A percentile compares a stretch with the other conserved stretches of the same genome.
phyloP scores from a whole-genome alignment of 2,797 vertebrate genomes.

The Poeciliopsis infans region DNA sequence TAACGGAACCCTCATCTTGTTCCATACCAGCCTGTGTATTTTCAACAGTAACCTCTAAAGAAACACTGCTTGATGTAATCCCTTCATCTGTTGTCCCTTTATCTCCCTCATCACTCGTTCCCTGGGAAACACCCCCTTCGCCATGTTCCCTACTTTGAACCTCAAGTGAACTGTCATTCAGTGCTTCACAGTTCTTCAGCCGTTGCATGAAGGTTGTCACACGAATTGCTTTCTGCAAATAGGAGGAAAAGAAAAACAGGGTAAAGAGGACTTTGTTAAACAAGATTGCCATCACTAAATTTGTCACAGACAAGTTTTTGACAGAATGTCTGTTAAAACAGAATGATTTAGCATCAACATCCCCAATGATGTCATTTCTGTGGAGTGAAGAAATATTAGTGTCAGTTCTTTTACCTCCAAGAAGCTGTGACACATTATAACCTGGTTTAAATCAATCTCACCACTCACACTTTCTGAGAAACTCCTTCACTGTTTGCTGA shows the following conservation, averaged over 20 bases:
- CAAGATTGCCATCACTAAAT: slow-evolving; percentile 18
- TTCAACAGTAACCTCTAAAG: slow-evolving; percentile 82
- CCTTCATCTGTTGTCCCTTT: slow-evolving; percentile 68
- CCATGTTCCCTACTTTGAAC: slow-evolving; percentile 55
- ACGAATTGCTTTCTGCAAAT: slow-evolving; percentile 87
- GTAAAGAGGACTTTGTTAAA: slow-evolving; percentile 23
- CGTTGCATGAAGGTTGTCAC: slow-evolving; percentile 91
- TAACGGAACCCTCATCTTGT: slow-evolving; percentile 50
- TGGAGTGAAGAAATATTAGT: slow-evolving; percentile 51
- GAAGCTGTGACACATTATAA: slow-evolving; percentile 39
- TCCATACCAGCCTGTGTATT: slow-evolving; percentile 57
- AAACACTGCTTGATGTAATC: slow-evolving; percentile 75
- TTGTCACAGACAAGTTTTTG: slow-evolving; percentile 49
- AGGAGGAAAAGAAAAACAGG: slow-evolving; percentile 44
- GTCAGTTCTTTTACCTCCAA: slow-evolving; percentile 62
- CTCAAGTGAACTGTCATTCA: slow-evolving; percentile 69
- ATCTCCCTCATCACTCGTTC: slow-evolving; percentile 70
- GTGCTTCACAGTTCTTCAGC: slow-evolving; percentile 82
- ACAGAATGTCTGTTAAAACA: slow-evolving; percentile 49
- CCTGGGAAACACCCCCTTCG: slow-evolving; percentile 63
- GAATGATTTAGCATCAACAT: slow-evolving; percentile 46
- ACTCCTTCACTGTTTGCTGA: slow-evolving; percentile 51
- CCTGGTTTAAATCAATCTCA: slow-evolving; percentile 69
- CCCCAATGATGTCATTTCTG: slow-evolving; percentile 51
- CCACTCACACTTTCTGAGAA: slow-evolving; percentile 55